phyloP scores from a whole-genome alignment of 2,113 vertebrate genomes.

The Vulpes ferrilata region DNA sequence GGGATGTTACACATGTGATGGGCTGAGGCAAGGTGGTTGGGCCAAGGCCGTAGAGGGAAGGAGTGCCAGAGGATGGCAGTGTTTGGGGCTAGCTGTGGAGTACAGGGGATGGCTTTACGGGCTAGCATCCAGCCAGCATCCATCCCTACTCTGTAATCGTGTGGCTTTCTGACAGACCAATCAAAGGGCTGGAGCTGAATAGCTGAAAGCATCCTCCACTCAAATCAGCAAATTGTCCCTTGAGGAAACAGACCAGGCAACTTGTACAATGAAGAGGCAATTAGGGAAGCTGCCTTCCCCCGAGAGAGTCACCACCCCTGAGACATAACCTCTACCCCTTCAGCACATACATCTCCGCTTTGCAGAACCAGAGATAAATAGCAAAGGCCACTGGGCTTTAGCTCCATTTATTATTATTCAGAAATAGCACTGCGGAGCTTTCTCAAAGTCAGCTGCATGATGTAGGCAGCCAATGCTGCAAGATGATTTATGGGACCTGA shows the following conservation, averaged over 20 bases:
- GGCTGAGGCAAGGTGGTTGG: background rate
- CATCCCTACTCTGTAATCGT: background rate
- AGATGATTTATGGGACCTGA: constrained; percentile 63
- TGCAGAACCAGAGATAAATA: constrained; percentile 46
- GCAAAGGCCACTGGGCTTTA: constrained; percentile 34
- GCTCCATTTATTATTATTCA: constrained; percentile 70
- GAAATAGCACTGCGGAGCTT: constrained; percentile 55
- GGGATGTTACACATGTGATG: background rate
- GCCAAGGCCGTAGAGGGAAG: background rate
- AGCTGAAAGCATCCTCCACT: background rate
- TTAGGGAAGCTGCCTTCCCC: constrained; percentile 32
- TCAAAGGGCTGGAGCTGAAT: background rate
- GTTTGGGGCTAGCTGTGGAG: background rate
- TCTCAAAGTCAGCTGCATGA: constrained; percentile 66
- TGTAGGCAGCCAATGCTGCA: constrained; percentile 1
- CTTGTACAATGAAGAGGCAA: background rate
- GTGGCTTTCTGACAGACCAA: background rate
- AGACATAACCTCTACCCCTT: background rate
- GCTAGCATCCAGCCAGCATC: background rate
- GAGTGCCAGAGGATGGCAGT: background rate
- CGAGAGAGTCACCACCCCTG: background rate
- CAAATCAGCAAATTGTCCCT: constrained; percentile 11
- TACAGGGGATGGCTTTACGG: background rate
- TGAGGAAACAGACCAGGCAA: constrained; percentile 48
- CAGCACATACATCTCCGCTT: background rate